Evolutionary conservation across 2,888 invertebrate genomes (phyloP), one percentile per base, ranked within the genome.

Genomic region (Slavum lentiscoides): DNA sequence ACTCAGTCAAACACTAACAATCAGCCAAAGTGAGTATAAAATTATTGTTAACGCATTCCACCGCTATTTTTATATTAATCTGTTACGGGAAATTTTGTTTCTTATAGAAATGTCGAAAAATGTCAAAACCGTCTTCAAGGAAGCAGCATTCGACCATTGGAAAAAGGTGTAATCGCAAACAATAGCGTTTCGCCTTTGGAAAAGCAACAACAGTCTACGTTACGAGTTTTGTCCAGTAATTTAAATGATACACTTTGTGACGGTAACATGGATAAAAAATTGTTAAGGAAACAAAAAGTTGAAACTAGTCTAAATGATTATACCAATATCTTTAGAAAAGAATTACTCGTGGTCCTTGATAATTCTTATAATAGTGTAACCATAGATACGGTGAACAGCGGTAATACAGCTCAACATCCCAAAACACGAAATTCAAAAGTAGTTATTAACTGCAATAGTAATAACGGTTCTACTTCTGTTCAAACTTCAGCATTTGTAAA

Each of bases 291-390:
- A 58, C 55, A 37, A 58, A 75, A 75, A 39, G 6, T 0, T 23
- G 13, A 39, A 23, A 58, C 39, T 0, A 21, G 19, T 75, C 39
- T 43, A 66, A 3, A 6, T 2, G 39, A 75, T 13, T 58, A 53
- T 30, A 23, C 74, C 8, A 17, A 43, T 49, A 1, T 76, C 39
- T 58, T 67, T n/a, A 30, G 43, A 2, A 76, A 68, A 76, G 58
- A 67, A 59, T 76, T 68, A 49, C 11, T 76, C 15, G 67, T 67
- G n/a, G 75, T 76, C 39, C 39, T 76, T 76, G 75, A 76, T 43
- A 49, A 59, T 59, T 23, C 39, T 49, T 43, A 58, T n/a, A 59
- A 75, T 67, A 23, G 59, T 0, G 15, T 43, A 19, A 30, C n/a
- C 9, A 67, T 19, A 58, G 67, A 68, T 2, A 75, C 67, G 43